Conservation (phyloP, 2,888 invertebrate genomes). For the Tenthredo distinguenda region DNA sequence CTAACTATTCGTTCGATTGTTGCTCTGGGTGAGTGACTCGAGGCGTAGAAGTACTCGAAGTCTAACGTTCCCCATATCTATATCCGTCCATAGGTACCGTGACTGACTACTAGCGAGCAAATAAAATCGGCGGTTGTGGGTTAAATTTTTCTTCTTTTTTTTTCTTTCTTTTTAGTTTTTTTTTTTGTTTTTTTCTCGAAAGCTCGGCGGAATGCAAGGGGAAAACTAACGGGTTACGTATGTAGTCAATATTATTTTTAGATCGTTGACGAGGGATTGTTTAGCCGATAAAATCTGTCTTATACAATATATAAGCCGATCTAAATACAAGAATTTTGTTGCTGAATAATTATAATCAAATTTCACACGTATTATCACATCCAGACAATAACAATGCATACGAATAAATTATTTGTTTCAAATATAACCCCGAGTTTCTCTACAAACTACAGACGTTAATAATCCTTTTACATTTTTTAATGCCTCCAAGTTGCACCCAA, state of each 20-base stretch:
- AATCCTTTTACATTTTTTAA: neutral
- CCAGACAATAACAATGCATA: neutral
- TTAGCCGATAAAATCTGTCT: constrained; percentile 31
- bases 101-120: constrained; percentile 31
- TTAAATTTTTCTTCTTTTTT: constrained; percentile 1
- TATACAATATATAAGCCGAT: constrained; percentile 2
- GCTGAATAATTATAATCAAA: neutral
- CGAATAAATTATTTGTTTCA: neutral
- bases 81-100: constrained; percentile 40
- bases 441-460: neutral
- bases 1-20: neutral
- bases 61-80: constrained; percentile 40
- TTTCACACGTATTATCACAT: neutral
- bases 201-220: constrained; percentile 35
- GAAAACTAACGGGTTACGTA: constrained; percentile 32
- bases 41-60: neutral
- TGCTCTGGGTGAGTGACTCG: neutral
- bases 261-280: constrained; percentile 39
- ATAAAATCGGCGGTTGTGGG: constrained; percentile 48
- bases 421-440: neutral
- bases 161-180: neutral
- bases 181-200: neutral
- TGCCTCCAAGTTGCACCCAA: neutral
- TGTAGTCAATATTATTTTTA: constrained; percentile 28
- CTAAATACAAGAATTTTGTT: neutral